Evolutionary conservation across 2,888 invertebrate species (phyloP).

Genomic region (Argyra leucocephala): DNA sequence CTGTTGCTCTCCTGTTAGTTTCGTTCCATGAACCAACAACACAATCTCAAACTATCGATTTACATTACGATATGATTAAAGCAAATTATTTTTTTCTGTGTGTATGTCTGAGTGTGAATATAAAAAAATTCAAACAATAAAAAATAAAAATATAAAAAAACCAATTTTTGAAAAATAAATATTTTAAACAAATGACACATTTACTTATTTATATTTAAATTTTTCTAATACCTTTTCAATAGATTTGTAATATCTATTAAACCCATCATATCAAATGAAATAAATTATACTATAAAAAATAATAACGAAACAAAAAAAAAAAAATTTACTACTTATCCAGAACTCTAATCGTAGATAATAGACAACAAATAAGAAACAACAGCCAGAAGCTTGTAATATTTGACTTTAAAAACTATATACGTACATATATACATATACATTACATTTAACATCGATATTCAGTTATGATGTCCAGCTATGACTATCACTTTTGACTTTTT

Average conservation of each 20-base stretch:
- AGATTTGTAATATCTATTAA: neutral
- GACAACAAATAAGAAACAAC: neutral
- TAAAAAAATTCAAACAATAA: no score
- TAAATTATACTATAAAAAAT: neutral
- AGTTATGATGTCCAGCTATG: neutral
- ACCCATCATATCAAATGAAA: neutral
- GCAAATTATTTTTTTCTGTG: no score
- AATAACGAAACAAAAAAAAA: neutral
- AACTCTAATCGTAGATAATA: neutral
- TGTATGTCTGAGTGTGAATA: no score
- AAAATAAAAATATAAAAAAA: no score
- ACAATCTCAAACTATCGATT: no score
- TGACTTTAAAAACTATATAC: neutral
- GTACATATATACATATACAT: no score
- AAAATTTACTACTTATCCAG: no score
- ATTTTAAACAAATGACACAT: neutral
- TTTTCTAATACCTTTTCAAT: neutral
- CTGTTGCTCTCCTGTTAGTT: no score
- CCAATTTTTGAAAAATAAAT: no score
- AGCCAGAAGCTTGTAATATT: neutral
- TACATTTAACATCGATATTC: neutral
- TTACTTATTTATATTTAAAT: neutral
- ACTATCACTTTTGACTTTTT: no score
- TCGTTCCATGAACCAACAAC: no score
- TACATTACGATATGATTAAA: no score